Evolutionary conservation across 2,797 vertebrate genomes (phyloP), one percentile per base, ranked within the genome.

Genomic region (Macroramphosus scolopax): DNA sequence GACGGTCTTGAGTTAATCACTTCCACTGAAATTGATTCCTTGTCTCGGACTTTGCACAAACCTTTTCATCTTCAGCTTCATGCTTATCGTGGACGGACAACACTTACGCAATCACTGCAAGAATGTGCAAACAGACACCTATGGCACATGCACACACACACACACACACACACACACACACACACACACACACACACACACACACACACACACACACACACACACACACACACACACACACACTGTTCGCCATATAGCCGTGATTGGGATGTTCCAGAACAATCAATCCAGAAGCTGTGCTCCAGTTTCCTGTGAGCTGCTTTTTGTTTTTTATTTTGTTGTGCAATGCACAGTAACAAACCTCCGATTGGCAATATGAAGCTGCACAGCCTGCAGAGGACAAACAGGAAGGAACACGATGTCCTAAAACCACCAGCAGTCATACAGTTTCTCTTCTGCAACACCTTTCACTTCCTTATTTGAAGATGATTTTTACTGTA

Each of bases 221-320:
- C 39, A 22, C 28, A 29, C 53, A 41, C 20, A 22, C 20, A 3
- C 20, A 22, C 20, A 3, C 20, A 53, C 33, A 57, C 61, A 68
- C 50, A 57, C 35, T 66, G 67, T 72, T 51, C 12, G 40, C 29
- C 10, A 8, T 41, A 30, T 59, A 47, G 48, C 56, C 61, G 49
- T 44, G 46, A 54, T 52, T 70, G 34, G 30, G 6, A 61, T 55
- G 50, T 55, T 40, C 62, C 63, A 64, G 75, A 72, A 78, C 67
- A 68, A 81, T 77, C 76, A 73, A 78, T 75, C 69, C 67, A 37
- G 55, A 61, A 63, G 71, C 66, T 61, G 53, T 68, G 58, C 39
- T 64, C 32, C 64, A 63, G 69, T 54, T 58, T 72, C 66, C 56
- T 9, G 31, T 53, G 37, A 56, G 67, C 44, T 8, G 1, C 39